phyloP scores from a whole-genome alignment of 2,113 vertebrate species.

The Brachypteracias leptosomus region DNA sequence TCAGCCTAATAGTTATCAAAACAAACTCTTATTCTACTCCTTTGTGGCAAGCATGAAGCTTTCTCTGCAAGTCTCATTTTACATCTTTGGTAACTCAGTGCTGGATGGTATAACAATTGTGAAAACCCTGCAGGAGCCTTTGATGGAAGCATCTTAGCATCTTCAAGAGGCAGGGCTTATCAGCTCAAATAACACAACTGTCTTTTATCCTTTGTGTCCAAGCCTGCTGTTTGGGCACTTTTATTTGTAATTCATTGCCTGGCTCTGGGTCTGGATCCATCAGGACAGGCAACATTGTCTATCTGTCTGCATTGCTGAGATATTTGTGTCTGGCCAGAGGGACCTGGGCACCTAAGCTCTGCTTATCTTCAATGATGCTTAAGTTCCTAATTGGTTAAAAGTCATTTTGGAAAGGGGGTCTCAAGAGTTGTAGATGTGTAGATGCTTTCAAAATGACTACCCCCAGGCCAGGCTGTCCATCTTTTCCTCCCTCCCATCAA shows the following conservation, averaged over 20 bases:
- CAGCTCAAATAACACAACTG: constrained; percentile 37
- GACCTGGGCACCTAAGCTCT: neutral
- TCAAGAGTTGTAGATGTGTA: neutral
- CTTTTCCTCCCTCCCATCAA: neutral
- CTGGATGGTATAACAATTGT: neutral
- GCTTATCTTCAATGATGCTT: neutral
- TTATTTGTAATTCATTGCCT: constrained; percentile 30
- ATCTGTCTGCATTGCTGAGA: neutral
- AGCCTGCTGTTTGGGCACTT: constrained; percentile 31
- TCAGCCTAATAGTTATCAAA: constrained; percentile 21
- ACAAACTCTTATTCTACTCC: neutral
- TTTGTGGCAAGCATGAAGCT: neutral
- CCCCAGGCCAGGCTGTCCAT: neutral
- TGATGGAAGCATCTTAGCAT: constrained; percentile 9
- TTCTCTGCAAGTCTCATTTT: constrained; percentile 8
- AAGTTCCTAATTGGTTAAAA: constrained; percentile 10
- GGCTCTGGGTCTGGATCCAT: constrained; percentile 11
- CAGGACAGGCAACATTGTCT: neutral
- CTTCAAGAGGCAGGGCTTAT: neutral
- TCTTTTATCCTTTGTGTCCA: constrained; percentile 25
- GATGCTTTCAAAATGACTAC: neutral
- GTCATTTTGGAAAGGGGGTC: neutral
- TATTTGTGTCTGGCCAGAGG: neutral
- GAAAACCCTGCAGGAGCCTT: constrained; percentile 30
- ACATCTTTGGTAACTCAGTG: neutral